Base-by-base conservation (phyloP, 1,140 invertebrate species). In the Apocrypta bakeri region DNA sequence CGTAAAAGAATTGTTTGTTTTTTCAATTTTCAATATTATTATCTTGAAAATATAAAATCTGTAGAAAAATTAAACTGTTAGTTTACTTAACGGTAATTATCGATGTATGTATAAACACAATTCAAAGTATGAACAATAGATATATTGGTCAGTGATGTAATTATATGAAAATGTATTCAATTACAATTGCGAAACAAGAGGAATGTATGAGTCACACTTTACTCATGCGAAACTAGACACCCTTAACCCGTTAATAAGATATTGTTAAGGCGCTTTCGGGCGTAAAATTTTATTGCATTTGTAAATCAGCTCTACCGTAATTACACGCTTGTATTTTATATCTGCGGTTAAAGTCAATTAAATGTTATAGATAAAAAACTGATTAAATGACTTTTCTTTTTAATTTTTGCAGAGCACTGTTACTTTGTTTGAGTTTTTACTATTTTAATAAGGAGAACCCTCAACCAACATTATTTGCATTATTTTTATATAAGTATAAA, bases 391-490 rank as follows among this genome's bases (percentile, higher is more conserved):
- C 21, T n/a, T 82, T 6, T 82, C 9, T 69, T 76, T 27, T 82
- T 71, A 42, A 82, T 82, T 71, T 31, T 37, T 29, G 37, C 73
- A 33, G 21, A 71, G 61, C 63, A 76, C 73, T 82, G 80, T 82
- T 82, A 76, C 64, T 48, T 68, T 76, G 11, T 74, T 69, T 69
- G 27, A 48, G 71, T 75, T 8, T 69, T 68, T 48, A 64, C 29
- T 63, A 29, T 69, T 74, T 75, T 56, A 69, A 82, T 48, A 74
- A 76, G 37, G 25, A 76, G 7, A 37, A 82, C 80, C 73, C 80
- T 82, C 64, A 82, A 82, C 80, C 80, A 82, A 76, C 68, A 82
- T 69, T 82, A 82, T 73, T 69, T 31, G 24, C 14, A 69, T 56
- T 75, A 63, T 73, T 73, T 17, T 48, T 24, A 29, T 27, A 48